A percentile compares a stretch with the other conserved stretches of the same genome.
These are phyloP conservation scores for Plemyria rubiginata DNA, from an alignment of 2,888 invertebrate genomes.

Conservation along the genomic window DNA sequence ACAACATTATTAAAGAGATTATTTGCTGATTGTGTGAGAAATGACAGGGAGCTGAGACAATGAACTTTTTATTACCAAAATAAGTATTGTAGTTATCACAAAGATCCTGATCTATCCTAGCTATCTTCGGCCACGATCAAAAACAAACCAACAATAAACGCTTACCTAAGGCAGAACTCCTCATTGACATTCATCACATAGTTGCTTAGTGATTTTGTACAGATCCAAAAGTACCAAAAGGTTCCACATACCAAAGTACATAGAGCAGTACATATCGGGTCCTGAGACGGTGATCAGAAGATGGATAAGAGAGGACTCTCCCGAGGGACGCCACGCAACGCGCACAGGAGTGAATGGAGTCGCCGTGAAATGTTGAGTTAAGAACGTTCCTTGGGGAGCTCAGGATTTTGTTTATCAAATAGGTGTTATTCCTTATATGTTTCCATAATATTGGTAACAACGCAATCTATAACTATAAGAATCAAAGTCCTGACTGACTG, in stretches of 20 bases:
- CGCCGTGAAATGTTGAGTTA: constrained; percentile 11
- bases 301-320: constrained; percentile 74
- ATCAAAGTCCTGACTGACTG: too few relatives aligned
- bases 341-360: constrained; percentile 44
- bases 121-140: too few relatives aligned
- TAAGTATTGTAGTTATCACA: background rate
- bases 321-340: constrained; percentile 56
- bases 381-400: background rate
- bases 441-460: too few relatives aligned
- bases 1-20: constrained; percentile 32
- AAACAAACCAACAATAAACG: too few relatives aligned
- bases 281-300: constrained; percentile 64
- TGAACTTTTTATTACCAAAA: background rate
- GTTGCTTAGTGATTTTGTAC: background rate
- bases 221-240: constrained; percentile 5
- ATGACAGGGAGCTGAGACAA: constrained; percentile 18
- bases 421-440: background rate
- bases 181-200: background rate
- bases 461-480: too few relatives aligned
- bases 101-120: background rate
- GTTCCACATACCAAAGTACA: constrained; percentile 22
- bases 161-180: too few relatives aligned
- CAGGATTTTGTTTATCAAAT: background rate
- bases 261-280: constrained; percentile 51
- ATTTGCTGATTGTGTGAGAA: constrained; percentile 25